These are phyloP conservation scores for Menura novaehollandiae DNA, from an alignment of 2,113 vertebrate species.

Conservation along the genomic window DNA sequence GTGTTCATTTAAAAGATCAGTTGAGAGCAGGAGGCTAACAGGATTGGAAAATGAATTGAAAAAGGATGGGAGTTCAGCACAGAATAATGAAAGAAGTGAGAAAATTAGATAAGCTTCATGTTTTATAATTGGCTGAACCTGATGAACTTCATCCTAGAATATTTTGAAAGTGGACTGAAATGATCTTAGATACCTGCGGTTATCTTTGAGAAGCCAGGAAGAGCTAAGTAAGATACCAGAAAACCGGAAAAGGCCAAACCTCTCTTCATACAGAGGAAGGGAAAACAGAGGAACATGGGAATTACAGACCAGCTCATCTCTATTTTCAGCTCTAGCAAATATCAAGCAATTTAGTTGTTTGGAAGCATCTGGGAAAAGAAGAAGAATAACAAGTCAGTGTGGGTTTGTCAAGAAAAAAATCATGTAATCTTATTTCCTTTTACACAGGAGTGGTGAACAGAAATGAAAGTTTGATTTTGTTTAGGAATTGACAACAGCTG, in stretches of 20 bases:
- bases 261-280: neutral
- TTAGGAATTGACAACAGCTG: neutral
- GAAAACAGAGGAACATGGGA: neutral
- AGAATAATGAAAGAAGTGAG: slow-evolving; percentile 10
- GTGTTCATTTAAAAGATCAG: slow-evolving; percentile 37
- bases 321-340: slow-evolving; percentile 12
- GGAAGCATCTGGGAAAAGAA: neutral
- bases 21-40: slow-evolving; percentile 20
- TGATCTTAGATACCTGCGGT: slow-evolving; percentile 17
- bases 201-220: slow-evolving; percentile 7
- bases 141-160: slow-evolving; percentile 37
- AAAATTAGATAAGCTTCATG: slow-evolving; percentile 34
- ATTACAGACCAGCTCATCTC: neutral
- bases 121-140: slow-evolving; percentile 54
- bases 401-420: neutral
- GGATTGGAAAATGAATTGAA: slow-evolving; percentile 7
- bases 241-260: neutral
- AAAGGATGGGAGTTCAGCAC: neutral
- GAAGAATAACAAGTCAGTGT: neutral
- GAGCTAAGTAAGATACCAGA: neutral
- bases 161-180: slow-evolving; percentile 31
- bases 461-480: neutral
- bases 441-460: neutral
- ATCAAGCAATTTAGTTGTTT: neutral
- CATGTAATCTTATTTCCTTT: neutral